phyloP scores from a whole-genome alignment of 2,888 invertebrate genomes.

The Ennomos quercinarius region DNA sequence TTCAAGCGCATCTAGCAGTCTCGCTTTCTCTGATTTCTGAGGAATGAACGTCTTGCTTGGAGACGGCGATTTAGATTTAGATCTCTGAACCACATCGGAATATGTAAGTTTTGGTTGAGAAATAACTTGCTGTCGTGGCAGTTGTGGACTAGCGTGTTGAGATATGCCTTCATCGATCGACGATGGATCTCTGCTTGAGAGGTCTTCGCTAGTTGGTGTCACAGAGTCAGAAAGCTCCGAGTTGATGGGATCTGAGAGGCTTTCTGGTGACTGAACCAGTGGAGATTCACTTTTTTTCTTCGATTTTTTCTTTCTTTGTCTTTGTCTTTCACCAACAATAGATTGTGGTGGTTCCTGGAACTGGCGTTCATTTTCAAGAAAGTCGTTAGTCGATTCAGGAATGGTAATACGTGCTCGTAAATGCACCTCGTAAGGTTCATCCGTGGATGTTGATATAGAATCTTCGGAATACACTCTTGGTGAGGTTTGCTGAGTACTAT shows the following conservation, averaged over 20 bases:
- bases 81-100: constrained; percentile 80
- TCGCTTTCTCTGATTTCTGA: constrained; percentile 66
- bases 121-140: constrained; percentile 51
- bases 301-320: constrained; percentile 70
- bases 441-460: constrained; percentile 79
- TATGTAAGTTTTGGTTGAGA: constrained; percentile 68
- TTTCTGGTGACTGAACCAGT: constrained; percentile 70
- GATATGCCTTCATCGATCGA: constrained; percentile 81
- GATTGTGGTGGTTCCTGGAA: constrained; percentile 61
- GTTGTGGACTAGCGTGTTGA: constrained; percentile 65
- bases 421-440: constrained; percentile 87
- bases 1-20: constrained; percentile 68
- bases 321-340: constrained; percentile 66
- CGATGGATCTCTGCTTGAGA: constrained; percentile 68
- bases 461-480: constrained; percentile 84
- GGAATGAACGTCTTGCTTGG: constrained; percentile 66
- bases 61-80: constrained; percentile 81
- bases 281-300: constrained; percentile 75
- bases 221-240: constrained; percentile 77
- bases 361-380: constrained; percentile 72
- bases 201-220: constrained; percentile 77
- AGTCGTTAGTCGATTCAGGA: constrained; percentile 72
- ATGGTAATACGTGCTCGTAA: constrained; percentile 85
- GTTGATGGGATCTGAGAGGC: constrained; percentile 80
- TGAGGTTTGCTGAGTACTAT: constrained; percentile 72